Evolutionary conservation across 2,888 invertebrate genomes (phyloP), one percentile per base, ranked within the genome.

Genomic region (Campoplex capitator): DNA sequence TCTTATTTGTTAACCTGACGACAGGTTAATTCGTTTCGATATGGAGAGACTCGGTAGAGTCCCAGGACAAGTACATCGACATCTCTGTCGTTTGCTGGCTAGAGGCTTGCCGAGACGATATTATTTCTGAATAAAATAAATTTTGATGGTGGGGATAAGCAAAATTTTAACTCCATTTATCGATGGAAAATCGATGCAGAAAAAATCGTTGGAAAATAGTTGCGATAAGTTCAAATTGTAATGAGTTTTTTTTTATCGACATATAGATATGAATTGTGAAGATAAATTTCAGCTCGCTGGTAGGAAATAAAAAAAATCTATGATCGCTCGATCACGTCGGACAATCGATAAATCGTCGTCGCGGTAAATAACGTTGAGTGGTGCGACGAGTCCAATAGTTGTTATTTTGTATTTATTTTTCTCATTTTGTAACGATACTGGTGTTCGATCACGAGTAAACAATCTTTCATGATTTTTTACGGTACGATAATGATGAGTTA

Each of bases 351-450:
- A 28, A 38, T 23, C n/a, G 71, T 78, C 74, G 74, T 0, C 38
- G 38, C 62, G 78, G 28, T 62, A 42, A 62, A 85, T 82, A 77
- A 82, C 77, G 73, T 51, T 67, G 54, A 54, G 51, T 32, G n/a
- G 18, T 58, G 77, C 74, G 74, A 67, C 74, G 74, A 67, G 76
- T 67, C 56, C 51, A n/a, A 23, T 73, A 77, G n/a, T 67, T 45
- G 2, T 62, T 62, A 16, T 70, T 23, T 23, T 28, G 0, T 45
- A 11, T 35, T 56, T 74, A 32, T 35, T 78, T 75, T 65, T 81
- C 3, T 78, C 11, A 56, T 81, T 78, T 73, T 48, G 3, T 68
- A 28, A 38, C 9, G 74, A 85, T 71, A 42, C 75, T 70, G 58
- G 56, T 58, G 65, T 38, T 51, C 56, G 28, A 54, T 75, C 45